phyloP scores from a whole-genome alignment of 2,113 vertebrate genomes.

The Puma concolor region DNA sequence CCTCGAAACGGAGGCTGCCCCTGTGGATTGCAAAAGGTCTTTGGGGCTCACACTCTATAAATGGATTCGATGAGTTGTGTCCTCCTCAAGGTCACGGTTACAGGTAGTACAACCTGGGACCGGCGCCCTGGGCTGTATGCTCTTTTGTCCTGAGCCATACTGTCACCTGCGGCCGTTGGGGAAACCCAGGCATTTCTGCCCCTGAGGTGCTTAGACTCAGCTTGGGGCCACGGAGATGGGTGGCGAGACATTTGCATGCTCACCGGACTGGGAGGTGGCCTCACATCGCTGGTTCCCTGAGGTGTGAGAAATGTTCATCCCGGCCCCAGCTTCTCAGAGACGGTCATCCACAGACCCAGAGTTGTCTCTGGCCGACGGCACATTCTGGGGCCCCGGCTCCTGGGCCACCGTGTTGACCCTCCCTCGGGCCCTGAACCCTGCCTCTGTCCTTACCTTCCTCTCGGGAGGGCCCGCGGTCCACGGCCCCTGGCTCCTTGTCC shows the following conservation, averaged over 20 bases:
- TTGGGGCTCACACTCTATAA: background rate
- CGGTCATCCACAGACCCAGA: background rate
- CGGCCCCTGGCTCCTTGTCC: background rate
- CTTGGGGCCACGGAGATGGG: background rate
- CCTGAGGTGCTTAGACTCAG: fast-evolving
- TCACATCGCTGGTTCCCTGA: background rate
- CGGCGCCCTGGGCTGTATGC: background rate
- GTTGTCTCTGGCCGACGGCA: background rate
- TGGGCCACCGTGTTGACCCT: background rate
- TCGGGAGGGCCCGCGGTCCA: background rate
- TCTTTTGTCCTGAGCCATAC: fast-evolving
- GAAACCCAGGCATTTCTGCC: background rate
- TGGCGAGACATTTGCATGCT: background rate
- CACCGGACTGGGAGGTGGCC: background rate
- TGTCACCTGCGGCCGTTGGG: background rate
- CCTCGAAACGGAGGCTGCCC: background rate
- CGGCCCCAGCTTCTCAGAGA: fast-evolving
- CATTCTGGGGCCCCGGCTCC: fast-evolving
- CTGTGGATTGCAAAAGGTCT: background rate
- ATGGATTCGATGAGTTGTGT: background rate
- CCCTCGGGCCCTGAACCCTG: background rate
- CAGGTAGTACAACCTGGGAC: fast-evolving
- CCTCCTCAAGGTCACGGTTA: background rate
- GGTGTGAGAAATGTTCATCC: background rate
- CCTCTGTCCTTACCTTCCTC: background rate